Conservation (phyloP, 2,113 vertebrate species). For the Scolopax mira region DNA sequence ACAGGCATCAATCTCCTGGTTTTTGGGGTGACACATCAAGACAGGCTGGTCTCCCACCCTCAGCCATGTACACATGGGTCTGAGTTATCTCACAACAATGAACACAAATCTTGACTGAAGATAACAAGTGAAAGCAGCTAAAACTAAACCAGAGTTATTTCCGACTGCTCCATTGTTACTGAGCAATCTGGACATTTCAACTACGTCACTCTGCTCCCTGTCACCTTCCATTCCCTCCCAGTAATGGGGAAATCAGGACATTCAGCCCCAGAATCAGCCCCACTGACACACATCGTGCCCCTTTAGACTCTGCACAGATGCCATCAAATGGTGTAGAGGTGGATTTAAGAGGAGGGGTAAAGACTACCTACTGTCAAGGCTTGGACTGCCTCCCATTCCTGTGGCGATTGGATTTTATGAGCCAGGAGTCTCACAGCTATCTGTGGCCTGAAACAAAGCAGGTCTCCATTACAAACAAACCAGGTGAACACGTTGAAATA, state of each 20-base stretch:
- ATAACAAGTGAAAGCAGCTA: background rate
- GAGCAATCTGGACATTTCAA: background rate
- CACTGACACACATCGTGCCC: background rate
- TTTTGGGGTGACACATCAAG: background rate
- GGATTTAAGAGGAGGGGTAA: background rate
- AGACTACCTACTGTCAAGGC: slow-evolving; percentile 86
- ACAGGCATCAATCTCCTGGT: background rate
- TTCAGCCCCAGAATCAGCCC: background rate
- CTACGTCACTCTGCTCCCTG: background rate
- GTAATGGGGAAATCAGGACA: background rate
- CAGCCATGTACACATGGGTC: background rate
- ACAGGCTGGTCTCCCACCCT: background rate
- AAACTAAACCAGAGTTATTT: background rate
- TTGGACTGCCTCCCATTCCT: slow-evolving; percentile 95
- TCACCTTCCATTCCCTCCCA: too few relatives aligned
- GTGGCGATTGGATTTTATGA: slow-evolving; percentile 96
- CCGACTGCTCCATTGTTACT: background rate
- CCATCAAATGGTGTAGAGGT: background rate
- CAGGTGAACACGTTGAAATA: rapidly evolving
- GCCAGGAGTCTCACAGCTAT: slow-evolving; percentile 90
- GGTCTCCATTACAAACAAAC: background rate
- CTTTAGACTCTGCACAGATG: background rate
- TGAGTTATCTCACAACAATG: background rate
- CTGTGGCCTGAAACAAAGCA: slow-evolving; percentile 83
- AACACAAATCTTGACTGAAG: background rate